Conservation (phyloP, 1,140 invertebrate species). For the Drosophila lowei region DNA sequence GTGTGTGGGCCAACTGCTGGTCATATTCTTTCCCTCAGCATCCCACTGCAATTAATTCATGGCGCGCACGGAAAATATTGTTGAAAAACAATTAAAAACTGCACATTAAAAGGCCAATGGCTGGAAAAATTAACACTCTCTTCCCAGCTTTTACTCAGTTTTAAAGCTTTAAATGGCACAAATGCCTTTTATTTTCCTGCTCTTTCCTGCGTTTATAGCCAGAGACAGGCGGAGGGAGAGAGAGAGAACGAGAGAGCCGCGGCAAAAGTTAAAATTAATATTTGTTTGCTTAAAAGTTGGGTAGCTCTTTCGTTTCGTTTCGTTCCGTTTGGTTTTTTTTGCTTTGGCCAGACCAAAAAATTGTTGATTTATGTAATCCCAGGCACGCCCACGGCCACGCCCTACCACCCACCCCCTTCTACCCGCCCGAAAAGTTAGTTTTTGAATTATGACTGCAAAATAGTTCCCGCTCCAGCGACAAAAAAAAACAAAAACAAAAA, state of each 20-base stretch:
- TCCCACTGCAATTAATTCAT: constrained; percentile 58
- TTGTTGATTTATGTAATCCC: constrained; percentile 76
- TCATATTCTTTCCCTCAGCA: background rate
- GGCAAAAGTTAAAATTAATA: constrained; percentile 77
- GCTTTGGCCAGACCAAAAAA: constrained; percentile 52
- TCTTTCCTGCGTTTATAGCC: constrained; percentile 1
- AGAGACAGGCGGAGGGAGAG: no score
- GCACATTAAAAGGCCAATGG: constrained; percentile 56
- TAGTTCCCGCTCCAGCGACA: constrained; percentile 10
- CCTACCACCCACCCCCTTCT: background rate
- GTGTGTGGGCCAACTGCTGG: no score
- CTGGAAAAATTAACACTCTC: constrained; percentile 45
- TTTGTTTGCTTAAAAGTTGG: constrained; percentile 76
- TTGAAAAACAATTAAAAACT: constrained; percentile 77
- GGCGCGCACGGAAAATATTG: constrained; percentile 54
- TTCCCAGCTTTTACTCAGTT: constrained; percentile 2
- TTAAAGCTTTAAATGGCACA: background rate
- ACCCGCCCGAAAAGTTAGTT: constrained; percentile 59
- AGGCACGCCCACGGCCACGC: background rate
- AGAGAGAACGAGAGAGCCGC: constrained; percentile 1
- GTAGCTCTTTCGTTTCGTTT: constrained; percentile 19
- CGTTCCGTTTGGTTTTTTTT: no score
- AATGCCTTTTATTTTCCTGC: no score
- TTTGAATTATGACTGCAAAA: constrained; percentile 73
- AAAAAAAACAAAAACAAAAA: background rate